Evolutionary conservation across 2,888 invertebrate species (phyloP), one percentile per base, ranked within the genome.

Genomic region (Pseudeuparius sepicola): DNA sequence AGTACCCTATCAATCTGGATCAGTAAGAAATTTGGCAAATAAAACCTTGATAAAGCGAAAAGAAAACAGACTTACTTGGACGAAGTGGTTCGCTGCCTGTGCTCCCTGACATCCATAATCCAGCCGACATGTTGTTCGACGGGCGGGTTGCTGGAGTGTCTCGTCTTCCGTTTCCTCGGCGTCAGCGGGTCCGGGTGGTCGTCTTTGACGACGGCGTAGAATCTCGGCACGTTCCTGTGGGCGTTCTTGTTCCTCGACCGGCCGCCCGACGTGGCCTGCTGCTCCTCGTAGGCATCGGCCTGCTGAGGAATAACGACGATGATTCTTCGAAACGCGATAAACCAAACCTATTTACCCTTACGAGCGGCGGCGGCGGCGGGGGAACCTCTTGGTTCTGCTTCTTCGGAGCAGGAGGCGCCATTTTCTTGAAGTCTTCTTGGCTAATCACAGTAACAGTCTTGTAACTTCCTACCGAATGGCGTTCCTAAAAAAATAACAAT

Each of bases 51-150:
- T n/a, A n/a, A n/a, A n/a, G n/a, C n/a, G n/a, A n/a, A n/a, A n/a
- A n/a, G n/a, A n/a, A n/a, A n/a, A n/a, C 10, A 15, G 9, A 36
- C 60, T 56, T 53, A 81, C 73, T 85, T 80, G 34, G 82, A 73
- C 44, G 85, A 85, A 34, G 78, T 78, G 11, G 85, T 85, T 36
- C 88, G 66, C 4, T 78, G 75, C 7, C 84, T 66, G 59, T 89
- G 88, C 53, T 87, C 87, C 56, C 81, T 79, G 4, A 79, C 75
- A 62, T 89, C 97, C 78, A 97, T 86, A 48, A 98, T 82, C 97
- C 97, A 98, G 11, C 97, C 97, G 23, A 97, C 87, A 57, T 94
- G 92, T 54, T 88, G 82, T 61, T 94, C 94, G 41, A 86, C 78
- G 0, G 93, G 93, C 27, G 94, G 94, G 68, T 96, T 92, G 47